phyloP scores from a whole-genome alignment of 1,140 invertebrate species.

The Andrena cerasifolii region DNA sequence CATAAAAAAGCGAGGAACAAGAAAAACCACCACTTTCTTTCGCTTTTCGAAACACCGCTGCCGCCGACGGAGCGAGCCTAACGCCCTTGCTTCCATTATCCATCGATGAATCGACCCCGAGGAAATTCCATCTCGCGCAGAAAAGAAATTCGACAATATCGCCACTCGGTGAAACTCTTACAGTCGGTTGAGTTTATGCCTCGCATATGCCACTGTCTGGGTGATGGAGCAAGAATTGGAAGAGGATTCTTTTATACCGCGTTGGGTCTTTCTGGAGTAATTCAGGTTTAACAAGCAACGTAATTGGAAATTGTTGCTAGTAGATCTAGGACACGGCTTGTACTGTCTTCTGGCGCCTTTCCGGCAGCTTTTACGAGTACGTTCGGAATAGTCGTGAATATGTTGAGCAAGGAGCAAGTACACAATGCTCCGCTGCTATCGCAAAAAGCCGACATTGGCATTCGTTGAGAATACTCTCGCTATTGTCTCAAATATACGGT shows the following conservation, averaged over 20 bases:
- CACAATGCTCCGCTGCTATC: background rate
- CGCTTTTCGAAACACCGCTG: constrained; percentile 29
- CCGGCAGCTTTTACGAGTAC: background rate
- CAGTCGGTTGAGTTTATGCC: background rate
- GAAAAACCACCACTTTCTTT: constrained; percentile 47
- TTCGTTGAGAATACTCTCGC: background rate
- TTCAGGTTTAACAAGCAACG: too few species aligned
- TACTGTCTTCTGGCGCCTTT: background rate
- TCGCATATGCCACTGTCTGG: background rate
- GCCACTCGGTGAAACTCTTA: background rate
- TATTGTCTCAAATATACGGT: constrained; percentile 28
- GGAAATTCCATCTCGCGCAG: constrained; percentile 13
- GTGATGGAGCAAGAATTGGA: constrained; percentile 1
- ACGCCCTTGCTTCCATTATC: constrained; percentile 28
- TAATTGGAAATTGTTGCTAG: too few species aligned
- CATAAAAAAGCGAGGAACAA: constrained; percentile 44
- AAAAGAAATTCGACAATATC: background rate
- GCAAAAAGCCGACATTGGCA: background rate
- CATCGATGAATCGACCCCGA: constrained; percentile 26
- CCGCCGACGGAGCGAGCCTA: background rate
- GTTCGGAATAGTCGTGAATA: background rate
- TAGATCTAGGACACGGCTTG: background rate
- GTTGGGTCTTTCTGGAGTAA: too few species aligned
- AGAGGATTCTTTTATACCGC: background rate
- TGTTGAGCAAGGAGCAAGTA: background rate